Evolutionary conservation across 2,888 invertebrate genomes (phyloP).

Genomic region (Rhogogaster chlorosoma): DNA sequence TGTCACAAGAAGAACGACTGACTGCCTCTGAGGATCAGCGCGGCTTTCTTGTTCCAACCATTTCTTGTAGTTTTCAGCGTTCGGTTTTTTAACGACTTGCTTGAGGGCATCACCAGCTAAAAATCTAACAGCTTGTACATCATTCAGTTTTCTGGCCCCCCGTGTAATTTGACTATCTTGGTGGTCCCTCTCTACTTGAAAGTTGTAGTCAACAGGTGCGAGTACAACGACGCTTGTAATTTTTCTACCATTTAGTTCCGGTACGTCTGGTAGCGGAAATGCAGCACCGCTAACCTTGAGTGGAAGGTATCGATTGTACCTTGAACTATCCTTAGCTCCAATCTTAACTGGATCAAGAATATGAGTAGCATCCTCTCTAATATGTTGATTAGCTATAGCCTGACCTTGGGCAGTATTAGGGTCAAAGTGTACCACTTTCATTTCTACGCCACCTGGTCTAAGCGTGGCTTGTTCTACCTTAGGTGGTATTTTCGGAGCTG

Average conservation of each 20-base stretch:
- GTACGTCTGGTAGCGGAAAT: conserved; percentile 90
- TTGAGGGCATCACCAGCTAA: conserved; percentile 88
- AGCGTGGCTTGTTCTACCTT: conserved; percentile 76
- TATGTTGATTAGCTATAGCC: conserved; percentile 85
- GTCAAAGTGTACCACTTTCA: conserved; percentile 92
- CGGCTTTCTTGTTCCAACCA: conserved; percentile 90
- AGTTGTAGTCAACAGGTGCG: conserved; percentile 89
- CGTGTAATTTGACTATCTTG: conserved; percentile 66
- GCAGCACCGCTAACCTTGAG: conserved; percentile 91
- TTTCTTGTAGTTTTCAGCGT: conserved; percentile 87
- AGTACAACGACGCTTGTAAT: conserved; percentile 93
- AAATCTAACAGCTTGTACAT: conserved; percentile 86
- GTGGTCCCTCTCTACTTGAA: conserved; percentile 74
- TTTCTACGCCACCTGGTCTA: conserved; percentile 84
- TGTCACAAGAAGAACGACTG: conserved; percentile 90
- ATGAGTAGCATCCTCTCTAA: conserved; percentile 86
- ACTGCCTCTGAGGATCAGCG: conserved; percentile 87
- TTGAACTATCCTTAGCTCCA: conserved; percentile 79
- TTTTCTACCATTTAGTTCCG: conserved; percentile 86
- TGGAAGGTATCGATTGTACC: conserved; percentile 91
- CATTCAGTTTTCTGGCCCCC: conserved; percentile 79
- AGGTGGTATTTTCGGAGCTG: conserved; percentile 58
- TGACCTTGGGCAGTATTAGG: conserved; percentile 87
- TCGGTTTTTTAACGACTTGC: conserved; percentile 87
- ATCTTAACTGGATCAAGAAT: conserved; percentile 87